A percentile compares a stretch with the other conserved stretches of the same genome.
Evolutionary conservation across 2,113 vertebrate genomes (phyloP).

Genomic region (Crotalus horridus): DNA sequence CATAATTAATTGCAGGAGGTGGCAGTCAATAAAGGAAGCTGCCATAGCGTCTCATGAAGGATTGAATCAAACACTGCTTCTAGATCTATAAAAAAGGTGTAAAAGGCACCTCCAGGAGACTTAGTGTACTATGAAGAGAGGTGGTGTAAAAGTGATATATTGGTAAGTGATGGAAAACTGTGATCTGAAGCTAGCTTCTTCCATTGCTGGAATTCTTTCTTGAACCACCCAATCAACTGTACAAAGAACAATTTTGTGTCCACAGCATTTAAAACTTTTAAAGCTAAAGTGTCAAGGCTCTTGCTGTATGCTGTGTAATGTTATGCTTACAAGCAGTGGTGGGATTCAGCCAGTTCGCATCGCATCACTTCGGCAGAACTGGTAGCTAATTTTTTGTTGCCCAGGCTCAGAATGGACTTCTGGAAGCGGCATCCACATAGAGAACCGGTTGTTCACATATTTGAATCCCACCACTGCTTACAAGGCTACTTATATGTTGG

Average conservation of each 20-base stretch:
- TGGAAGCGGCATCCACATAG: too few relatives aligned
- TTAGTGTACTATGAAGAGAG: neutral
- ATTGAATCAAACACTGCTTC: neutral
- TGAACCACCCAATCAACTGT: neutral
- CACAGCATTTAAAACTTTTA: neutral
- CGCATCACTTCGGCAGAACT: too few relatives aligned
- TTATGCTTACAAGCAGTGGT: neutral
- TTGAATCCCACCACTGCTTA: too few relatives aligned
- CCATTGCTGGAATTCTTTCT: neutral
- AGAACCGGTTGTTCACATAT: too few relatives aligned
- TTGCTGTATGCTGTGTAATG: neutral
- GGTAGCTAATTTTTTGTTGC: too few relatives aligned
- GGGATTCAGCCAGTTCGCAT: too few relatives aligned
- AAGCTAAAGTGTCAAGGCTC: neutral
- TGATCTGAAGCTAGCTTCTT: neutral
- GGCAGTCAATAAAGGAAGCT: neutral
- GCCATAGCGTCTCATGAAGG: neutral
- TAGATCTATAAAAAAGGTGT: neutral
- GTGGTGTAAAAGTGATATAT: neutral
- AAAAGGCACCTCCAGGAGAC: neutral
- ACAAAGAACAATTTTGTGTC: neutral
- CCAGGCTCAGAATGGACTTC: too few relatives aligned
- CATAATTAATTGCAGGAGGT: neutral
- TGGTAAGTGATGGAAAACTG: neutral
- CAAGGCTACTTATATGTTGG: neutral